Evolutionary conservation across 2,113 vertebrate genomes (phyloP), one percentile per base, ranked within the genome.

Genomic region (Platysternon megacephalum): DNA sequence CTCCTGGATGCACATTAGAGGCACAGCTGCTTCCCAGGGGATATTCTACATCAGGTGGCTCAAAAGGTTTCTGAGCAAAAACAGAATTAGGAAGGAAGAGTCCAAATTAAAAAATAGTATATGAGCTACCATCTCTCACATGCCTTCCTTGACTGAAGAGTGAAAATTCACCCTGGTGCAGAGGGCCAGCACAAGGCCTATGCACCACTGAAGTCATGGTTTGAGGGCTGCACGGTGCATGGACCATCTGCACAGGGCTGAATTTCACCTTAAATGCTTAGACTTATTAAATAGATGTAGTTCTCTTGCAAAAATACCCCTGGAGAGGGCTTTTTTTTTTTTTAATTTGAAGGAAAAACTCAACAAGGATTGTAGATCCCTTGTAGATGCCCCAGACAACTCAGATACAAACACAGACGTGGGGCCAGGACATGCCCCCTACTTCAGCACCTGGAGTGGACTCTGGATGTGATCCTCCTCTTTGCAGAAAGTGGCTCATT

Each of bases 11-110:
- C 1, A 48, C 42, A 42, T 85, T 39, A 28, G 86, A 82, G 14
- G 74, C 74, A 74, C 44, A 90, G 39, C 51, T 58, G 55, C 7
- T 17, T 56, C 79, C 95, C 79, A 55, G 82, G 52, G 82, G 29
- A 95, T 72, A 84, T 46, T 95, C 88, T 49, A 82, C 26, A 46
- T 95, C 94, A 32, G 55, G 42, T 29, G 90, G 88, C 48, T 97
- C 96, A 55, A 82, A 87, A 84, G 88, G 46, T 49, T 97, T 98
- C 98, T 98, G 95, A 82, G 52, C 3, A 97, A 92, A 97, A 94
- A 78, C 28, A 95, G 74, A 95, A 95, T 35, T 55, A 85, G 55
- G 97, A 94, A 93, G 39, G 9, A 91, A 24, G 5, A 89, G 74
- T 96, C 8, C 87, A 91, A 93, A 96, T n/a, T 78, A 74, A 91